Evolutionary conservation across 2,113 vertebrate species (phyloP).

Genomic region (Tretioscincus oriximinensis): DNA sequence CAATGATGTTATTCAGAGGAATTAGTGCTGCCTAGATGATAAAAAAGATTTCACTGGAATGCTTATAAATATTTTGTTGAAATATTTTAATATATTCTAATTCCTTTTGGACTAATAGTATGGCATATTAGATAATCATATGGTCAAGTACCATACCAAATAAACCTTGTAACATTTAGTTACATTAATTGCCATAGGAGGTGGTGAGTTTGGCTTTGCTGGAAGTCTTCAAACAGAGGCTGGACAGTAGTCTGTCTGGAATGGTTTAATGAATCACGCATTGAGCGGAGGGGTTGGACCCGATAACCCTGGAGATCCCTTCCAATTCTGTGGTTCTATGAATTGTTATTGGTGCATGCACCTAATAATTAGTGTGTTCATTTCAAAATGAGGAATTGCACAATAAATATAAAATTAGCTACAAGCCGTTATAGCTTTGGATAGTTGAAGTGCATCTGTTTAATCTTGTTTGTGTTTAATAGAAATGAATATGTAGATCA

Average conservation of each 20-base stretch:
- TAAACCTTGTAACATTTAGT: background rate
- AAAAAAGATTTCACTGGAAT: background rate
- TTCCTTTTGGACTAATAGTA: background rate
- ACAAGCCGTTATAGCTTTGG: conserved; percentile 20
- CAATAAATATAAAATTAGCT: conserved; percentile 34
- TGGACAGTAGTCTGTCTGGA: no score
- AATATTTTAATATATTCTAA: background rate
- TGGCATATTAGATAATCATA: background rate
- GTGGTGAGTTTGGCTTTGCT: background rate
- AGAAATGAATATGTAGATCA: conserved; percentile 1
- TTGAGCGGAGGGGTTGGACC: no score
- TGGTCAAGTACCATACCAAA: background rate
- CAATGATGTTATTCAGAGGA: background rate
- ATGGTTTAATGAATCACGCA: no score
- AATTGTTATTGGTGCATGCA: background rate
- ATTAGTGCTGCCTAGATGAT: background rate
- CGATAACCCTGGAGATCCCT: no score
- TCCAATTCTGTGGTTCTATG: no score
- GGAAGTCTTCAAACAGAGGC: no score
- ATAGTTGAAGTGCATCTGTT: background rate
- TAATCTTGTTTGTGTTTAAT: background rate
- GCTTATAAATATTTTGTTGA: conserved; percentile 33
- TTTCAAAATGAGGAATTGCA: conserved; percentile 22
- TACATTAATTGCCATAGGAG: conserved; percentile 33
- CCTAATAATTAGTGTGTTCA: background rate